phyloP scores from a whole-genome alignment of 2,797 vertebrate genomes.

The Darevskia mixta region DNA sequence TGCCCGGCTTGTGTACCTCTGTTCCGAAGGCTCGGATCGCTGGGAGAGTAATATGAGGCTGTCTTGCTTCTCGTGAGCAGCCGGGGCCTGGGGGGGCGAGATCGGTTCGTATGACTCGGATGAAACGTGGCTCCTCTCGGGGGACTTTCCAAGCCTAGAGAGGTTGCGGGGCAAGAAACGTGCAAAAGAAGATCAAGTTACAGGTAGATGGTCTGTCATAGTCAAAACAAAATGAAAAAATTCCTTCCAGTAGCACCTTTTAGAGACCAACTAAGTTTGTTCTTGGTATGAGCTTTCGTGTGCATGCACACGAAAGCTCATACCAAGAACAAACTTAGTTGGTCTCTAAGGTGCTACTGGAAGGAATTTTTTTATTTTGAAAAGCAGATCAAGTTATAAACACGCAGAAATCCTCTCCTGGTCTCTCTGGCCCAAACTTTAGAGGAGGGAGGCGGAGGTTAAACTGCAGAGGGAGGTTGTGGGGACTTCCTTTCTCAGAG shows the following conservation, averaged over 20 bases:
- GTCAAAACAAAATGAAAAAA: no score
- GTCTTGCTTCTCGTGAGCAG: constrained; percentile 91
- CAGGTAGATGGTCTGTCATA: no score
- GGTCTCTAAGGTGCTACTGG: no score
- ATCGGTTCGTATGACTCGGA: constrained; percentile 96
- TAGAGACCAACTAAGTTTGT: no score
- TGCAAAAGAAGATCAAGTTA: background rate
- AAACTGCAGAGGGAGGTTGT: background rate
- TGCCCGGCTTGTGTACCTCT: constrained; percentile 82
- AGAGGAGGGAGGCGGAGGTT: no score
- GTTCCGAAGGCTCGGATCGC: constrained; percentile 89
- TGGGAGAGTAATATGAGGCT: constrained; percentile 84
- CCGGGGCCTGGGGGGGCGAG: constrained; percentile 93
- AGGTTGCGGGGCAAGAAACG: constrained; percentile 36
- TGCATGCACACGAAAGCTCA: no score
- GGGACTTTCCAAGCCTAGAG: constrained; percentile 93
- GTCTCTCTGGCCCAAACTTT: background rate
- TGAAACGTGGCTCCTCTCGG: constrained; percentile 90
- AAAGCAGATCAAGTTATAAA: background rate
- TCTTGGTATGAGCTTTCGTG: no score
- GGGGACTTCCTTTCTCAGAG: background rate
- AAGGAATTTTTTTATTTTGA: no score
- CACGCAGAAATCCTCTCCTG: background rate
- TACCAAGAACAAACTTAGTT: no score
- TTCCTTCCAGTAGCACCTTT: no score